Conservation (phyloP, 2,888 invertebrate species). For the Disparrhopalites patrizii region DNA sequence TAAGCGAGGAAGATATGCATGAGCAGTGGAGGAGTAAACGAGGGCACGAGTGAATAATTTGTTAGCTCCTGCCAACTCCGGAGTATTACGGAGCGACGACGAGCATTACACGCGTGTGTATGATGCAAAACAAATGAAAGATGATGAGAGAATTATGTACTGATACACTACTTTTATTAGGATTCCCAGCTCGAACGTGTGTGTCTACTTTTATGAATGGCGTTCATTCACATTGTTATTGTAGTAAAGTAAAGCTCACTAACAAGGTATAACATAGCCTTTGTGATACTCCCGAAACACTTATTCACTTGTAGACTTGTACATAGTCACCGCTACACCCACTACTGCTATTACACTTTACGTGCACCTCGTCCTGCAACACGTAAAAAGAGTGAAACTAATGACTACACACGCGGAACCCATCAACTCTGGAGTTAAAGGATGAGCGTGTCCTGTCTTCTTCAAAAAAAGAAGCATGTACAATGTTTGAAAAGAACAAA, state of each 20-base stretch:
- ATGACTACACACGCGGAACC: constrained; percentile 4
- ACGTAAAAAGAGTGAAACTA: no score
- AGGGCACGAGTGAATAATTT: constrained; percentile 7
- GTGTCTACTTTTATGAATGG: constrained; percentile 15
- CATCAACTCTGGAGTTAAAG: no score
- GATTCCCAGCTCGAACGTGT: no score
- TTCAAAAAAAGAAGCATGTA: no score
- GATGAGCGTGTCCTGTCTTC: no score
- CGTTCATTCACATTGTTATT: constrained; percentile 16
- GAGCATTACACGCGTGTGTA: neutral
- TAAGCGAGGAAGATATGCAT: no score
- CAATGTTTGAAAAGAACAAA: no score
- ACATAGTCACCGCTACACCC: neutral
- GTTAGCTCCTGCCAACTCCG: neutral
- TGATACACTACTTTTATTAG: no score
- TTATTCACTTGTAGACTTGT: constrained; percentile 19
- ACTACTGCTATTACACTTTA: neutral
- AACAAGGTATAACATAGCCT: no score
- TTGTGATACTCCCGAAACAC: no score
- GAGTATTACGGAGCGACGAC: neutral
- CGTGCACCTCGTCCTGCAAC: no score
- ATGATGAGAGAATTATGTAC: constrained; percentile 15
- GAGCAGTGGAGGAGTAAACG: neutral
- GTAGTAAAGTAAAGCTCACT: constrained; percentile 19
- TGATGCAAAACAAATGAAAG: neutral